Evolutionary conservation across 92 coral and sea anemone genomes (phyloP).

Genomic region (Pocillopora meandrina): DNA sequence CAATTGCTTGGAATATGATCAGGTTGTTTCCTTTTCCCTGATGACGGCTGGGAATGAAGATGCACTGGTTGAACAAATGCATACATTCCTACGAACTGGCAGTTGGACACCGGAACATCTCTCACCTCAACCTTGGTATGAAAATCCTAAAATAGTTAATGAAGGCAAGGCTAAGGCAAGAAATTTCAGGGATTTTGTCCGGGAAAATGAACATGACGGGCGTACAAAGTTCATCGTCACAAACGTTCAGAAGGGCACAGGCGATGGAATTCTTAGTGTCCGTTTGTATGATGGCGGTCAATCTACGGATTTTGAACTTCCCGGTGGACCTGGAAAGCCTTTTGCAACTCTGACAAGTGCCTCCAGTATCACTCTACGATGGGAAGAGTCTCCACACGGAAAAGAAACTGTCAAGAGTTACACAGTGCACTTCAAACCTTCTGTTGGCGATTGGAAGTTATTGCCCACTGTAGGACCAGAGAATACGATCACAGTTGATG

Average conservation of each 20-base stretch:
- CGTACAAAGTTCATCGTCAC: background rate
- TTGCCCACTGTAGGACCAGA: constrained; percentile 5
- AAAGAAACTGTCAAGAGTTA: background rate
- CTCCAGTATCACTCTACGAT: background rate
- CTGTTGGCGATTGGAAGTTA: constrained; percentile 9
- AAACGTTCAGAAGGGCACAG: background rate
- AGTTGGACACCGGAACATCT: background rate
- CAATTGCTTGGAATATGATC: background rate
- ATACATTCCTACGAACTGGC: background rate
- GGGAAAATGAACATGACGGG: background rate
- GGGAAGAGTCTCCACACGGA: constrained; percentile 12
- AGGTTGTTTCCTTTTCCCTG: constrained; percentile 7
- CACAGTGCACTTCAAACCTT: constrained; percentile 6
- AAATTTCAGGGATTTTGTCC: background rate
- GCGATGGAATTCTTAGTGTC: background rate
- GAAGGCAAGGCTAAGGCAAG: background rate
- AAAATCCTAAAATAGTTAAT: background rate
- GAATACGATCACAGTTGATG: background rate
- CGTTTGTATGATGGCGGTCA: constrained; percentile 4
- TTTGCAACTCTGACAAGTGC: background rate
- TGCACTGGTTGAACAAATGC: background rate
- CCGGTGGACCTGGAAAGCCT: constrained; percentile 10
- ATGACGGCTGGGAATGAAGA: background rate
- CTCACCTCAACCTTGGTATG: background rate
- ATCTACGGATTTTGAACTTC: background rate